Conservation (phyloP, 1,140 invertebrate species). For the Whitmania pigra region DNA sequence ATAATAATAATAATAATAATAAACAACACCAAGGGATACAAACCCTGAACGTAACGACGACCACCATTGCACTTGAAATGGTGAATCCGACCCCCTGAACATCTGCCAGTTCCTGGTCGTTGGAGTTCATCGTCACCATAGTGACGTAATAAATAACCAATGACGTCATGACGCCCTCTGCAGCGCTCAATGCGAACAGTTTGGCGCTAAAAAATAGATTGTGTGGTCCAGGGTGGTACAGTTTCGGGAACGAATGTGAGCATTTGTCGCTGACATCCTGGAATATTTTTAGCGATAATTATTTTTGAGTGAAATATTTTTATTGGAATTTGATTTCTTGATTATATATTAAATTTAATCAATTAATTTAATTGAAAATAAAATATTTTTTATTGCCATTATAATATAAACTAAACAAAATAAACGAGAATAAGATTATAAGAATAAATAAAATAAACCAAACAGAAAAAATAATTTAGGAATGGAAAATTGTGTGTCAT, state of each 20-base stretch:
- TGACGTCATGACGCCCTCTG: constrained; percentile 13
- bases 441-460: too few relatives aligned
- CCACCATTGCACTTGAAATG: background rate
- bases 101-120: background rate
- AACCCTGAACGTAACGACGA: constrained; percentile 8
- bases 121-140: background rate
- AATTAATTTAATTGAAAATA: too few relatives aligned
- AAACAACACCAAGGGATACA: background rate
- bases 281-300: too few relatives aligned
- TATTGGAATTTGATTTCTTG: too few relatives aligned
- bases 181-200: constrained; percentile 6
- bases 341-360: too few relatives aligned
- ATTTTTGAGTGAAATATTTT: too few relatives aligned
- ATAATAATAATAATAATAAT: too few relatives aligned
- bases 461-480: too few relatives aligned
- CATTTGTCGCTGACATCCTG: constrained; percentile 21
- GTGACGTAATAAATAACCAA: constrained; percentile 7
- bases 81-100: background rate
- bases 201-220: constrained; percentile 15
- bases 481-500: too few relatives aligned
- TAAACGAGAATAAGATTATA: too few relatives aligned
- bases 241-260: constrained; percentile 1
- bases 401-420: too few relatives aligned
- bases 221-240: constrained; percentile 1
- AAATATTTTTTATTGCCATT: too few relatives aligned